Evolutionary conservation across 2,888 invertebrate genomes (phyloP).

Genomic region (Erebia palarica): DNA sequence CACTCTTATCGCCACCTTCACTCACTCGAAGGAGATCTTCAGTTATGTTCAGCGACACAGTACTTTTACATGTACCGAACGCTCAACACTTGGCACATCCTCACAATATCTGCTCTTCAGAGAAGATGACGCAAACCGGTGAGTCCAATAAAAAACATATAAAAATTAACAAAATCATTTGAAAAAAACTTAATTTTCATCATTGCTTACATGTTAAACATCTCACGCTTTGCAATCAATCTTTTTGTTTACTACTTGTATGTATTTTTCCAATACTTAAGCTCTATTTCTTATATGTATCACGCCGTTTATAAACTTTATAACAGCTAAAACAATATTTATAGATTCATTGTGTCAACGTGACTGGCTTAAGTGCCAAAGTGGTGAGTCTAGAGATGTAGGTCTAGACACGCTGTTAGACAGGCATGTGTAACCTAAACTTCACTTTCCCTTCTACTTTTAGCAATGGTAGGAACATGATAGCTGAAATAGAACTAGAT

Average conservation of each 20-base stretch:
- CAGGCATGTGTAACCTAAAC: conserved; percentile 62
- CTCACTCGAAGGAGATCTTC: conserved; percentile 89
- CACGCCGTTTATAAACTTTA: conserved; percentile 18
- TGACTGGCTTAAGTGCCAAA: conserved; percentile 80
- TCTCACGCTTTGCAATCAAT: conserved; percentile 16
- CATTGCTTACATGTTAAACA: conserved; percentile 2
- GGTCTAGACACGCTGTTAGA: conserved; percentile 76
- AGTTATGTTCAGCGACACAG: conserved; percentile 94
- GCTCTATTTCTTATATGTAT: conserved; percentile 12
- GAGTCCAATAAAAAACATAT: conserved; percentile 40
- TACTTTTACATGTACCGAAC: conserved; percentile 85
- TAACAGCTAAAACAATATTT: conserved; percentile 56
- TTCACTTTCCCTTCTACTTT: conserved; percentile 53
- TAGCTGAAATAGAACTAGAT: conserved; percentile 16
- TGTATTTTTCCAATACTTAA: conserved; percentile 15
- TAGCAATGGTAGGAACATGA: conserved; percentile 22
- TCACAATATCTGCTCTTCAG: conserved; percentile 88
- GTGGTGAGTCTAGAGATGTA: conserved; percentile 79
- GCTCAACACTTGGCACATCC: conserved; percentile 64
- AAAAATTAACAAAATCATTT: neutral
- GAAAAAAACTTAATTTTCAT: neutral
- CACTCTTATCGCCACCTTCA: conserved; percentile 88
- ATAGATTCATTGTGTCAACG: conserved; percentile 81
- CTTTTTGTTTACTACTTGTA: conserved; percentile 14
- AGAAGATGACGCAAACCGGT: conserved; percentile 95